phyloP scores from a whole-genome alignment of 1,140 invertebrate genomes.

The Triops longicaudatus region DNA sequence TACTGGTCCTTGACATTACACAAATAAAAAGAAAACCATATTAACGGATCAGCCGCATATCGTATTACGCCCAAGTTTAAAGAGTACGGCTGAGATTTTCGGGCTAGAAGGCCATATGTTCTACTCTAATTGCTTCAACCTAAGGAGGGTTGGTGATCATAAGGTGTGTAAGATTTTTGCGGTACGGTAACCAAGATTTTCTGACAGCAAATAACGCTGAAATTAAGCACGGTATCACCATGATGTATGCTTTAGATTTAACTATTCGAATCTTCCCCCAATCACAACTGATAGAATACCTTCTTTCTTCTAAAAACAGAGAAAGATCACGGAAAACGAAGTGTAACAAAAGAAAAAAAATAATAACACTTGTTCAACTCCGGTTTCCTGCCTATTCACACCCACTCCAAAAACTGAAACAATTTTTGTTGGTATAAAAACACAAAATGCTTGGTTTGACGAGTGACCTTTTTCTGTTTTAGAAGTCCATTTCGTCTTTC shows the following conservation, averaged over 20 bases:
- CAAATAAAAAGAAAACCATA: neutral
- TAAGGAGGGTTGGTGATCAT: neutral
- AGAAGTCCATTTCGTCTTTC: neutral
- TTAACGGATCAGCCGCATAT: neutral
- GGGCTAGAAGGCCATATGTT: neutral
- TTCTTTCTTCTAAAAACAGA: too few species aligned
- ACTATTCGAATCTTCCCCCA: too few species aligned
- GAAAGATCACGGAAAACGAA: too few species aligned
- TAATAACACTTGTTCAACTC: too few species aligned
- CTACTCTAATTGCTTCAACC: neutral
- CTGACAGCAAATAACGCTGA: too few species aligned
- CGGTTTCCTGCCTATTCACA: too few species aligned
- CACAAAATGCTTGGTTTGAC: neutral
- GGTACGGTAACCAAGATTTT: neutral
- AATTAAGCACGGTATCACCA: too few species aligned
- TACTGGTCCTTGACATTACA: neutral
- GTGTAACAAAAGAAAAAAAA: too few species aligned
- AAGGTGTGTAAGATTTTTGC: neutral
- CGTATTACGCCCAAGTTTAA: neutral
- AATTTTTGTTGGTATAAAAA: too few species aligned
- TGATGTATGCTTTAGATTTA: too few species aligned
- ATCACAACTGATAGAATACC: too few species aligned
- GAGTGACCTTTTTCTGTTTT: conserved; percentile 5
- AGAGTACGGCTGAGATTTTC: neutral
- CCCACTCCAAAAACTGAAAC: too few species aligned